phyloP scores from a whole-genome alignment of 1,140 invertebrate species.

The Listronotus oregonensis region DNA sequence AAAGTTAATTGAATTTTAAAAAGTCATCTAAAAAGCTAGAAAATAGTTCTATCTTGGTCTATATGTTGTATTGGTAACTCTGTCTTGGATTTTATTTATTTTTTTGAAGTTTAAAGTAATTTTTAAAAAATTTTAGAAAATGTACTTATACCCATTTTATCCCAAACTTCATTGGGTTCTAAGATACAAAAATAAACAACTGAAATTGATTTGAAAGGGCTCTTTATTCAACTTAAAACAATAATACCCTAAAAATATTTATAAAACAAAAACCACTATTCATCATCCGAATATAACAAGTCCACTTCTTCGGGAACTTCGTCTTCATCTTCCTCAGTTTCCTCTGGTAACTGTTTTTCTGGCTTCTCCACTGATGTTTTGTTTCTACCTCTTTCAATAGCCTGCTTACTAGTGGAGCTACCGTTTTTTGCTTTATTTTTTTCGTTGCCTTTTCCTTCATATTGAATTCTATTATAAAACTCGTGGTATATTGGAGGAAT shows the following conservation, averaged over 20 bases:
- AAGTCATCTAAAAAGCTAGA: no score
- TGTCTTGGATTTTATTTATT: no score
- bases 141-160: no score
- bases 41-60: no score
- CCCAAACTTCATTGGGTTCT: no score
- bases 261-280: neutral
- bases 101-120: no score
- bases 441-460: slow-evolving; percentile 18
- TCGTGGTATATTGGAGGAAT: slow-evolving; percentile 24
- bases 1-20: no score
- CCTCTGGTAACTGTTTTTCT: slow-evolving; percentile 8
- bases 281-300: no score
- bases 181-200: neutral
- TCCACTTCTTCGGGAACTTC: neutral
- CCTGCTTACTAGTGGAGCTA: slow-evolving; percentile 6
- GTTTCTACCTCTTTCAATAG: slow-evolving; percentile 4
- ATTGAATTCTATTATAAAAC: slow-evolving; percentile 24
- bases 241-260: neutral
- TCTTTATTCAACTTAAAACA: neutral
- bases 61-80: no score
- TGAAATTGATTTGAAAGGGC: neutral
- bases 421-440: slow-evolving; percentile 14
- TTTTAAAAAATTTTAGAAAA: no score
- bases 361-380: slow-evolving; percentile 3
- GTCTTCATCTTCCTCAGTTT: slow-evolving; percentile 6